A percentile compares a stretch with the other conserved stretches of the same genome.
Evolutionary conservation across 2,797 vertebrate genomes (phyloP).

Genomic region (Uromys caudimaculatus): DNA sequence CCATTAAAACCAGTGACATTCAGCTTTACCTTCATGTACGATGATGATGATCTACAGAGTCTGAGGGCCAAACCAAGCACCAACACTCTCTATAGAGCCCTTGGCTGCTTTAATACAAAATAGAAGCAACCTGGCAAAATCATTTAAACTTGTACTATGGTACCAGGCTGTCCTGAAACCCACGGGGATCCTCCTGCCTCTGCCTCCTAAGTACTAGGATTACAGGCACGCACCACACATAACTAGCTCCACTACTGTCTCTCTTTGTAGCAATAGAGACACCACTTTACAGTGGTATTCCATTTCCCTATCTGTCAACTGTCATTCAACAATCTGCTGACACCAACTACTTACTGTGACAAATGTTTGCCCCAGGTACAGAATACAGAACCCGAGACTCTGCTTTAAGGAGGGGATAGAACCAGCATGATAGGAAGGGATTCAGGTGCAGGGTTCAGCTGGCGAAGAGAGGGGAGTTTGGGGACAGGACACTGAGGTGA

Average conservation of each 20-base stretch:
- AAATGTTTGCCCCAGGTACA: not conserved
- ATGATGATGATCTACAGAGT: not conserved
- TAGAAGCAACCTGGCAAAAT: not conserved
- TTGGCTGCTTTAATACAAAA: not conserved
- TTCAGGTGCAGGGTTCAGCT: not conserved
- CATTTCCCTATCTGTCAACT: not conserved
- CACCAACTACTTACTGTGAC: not conserved
- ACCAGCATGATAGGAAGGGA: fast-evolving
- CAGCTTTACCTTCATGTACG: not conserved
- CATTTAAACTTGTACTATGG: not conserved
- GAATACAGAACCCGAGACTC: not conserved
- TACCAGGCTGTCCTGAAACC: not conserved
- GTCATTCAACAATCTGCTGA: not conserved
- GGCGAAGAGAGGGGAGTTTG: not conserved
- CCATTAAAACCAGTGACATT: not conserved
- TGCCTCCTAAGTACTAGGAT: not conserved
- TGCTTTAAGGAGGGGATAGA: not conserved
- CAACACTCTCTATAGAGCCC: not conserved
- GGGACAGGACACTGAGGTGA: not conserved
- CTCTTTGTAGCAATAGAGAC: not conserved
- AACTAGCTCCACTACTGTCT: not conserved
- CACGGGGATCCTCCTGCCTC: not conserved
- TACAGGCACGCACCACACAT: not conserved
- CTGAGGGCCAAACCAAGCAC: not conserved
- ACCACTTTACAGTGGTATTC: not conserved